Conservation (phyloP, 2,113 vertebrate genomes). For the Grammomys surdaster region DNA sequence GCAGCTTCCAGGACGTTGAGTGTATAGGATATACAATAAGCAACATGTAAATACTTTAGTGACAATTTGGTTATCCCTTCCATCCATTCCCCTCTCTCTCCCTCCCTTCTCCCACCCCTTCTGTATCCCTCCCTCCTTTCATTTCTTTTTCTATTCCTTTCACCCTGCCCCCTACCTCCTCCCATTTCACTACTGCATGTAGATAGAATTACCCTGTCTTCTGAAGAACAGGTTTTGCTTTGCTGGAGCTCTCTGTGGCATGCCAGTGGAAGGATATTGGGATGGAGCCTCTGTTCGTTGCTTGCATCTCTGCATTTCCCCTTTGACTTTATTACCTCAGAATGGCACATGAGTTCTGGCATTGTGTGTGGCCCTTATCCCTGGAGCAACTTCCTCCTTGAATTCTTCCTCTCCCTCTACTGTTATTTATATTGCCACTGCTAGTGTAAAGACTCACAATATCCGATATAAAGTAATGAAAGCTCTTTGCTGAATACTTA, state of each 20-base stretch:
- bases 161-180: background rate
- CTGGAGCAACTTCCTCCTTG: background rate
- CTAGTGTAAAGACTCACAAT: background rate
- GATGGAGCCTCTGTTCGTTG: background rate
- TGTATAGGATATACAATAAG: background rate
- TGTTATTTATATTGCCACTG: background rate
- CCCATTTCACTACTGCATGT: background rate
- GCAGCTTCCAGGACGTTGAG: background rate
- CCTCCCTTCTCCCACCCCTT: rapidly evolving
- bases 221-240: background rate
- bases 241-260: background rate
- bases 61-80: background rate
- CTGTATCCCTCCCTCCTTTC: background rate
- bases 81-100: background rate
- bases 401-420: background rate
- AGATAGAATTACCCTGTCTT: background rate
- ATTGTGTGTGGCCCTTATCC: background rate
- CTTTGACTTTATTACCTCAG: background rate
- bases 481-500: background rate
- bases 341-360: background rate
- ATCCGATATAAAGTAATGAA: background rate
- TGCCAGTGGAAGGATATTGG: background rate
- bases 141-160: background rate
- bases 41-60: background rate
- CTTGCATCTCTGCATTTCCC: background rate